A percentile compares a stretch with the other conserved stretches of the same genome.
Conservation (phyloP, 1,140 invertebrate genomes). For the Cotesia vestalis region DNA sequence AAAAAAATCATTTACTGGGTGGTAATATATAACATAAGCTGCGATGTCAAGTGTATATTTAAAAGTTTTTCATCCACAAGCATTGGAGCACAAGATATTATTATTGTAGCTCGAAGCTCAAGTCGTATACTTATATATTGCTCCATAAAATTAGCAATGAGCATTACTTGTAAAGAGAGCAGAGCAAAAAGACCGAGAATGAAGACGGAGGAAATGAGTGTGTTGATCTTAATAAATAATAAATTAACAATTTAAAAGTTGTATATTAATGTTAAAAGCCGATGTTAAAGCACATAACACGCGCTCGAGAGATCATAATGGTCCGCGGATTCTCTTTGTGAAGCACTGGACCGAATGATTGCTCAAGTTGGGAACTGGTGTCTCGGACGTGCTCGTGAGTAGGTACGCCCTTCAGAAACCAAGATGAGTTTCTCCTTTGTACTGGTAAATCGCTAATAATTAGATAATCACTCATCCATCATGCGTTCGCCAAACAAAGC, state of each 20-base stretch:
- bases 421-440: conserved; percentile 35
- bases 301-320: conserved; percentile 43
- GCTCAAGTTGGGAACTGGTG: conserved; percentile 59
- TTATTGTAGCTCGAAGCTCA: no score
- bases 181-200: no score
- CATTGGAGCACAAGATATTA: no score
- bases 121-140: no score
- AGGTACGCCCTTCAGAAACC: conserved; percentile 31
- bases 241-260: background rate
- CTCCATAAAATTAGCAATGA: no score
- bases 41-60: no score
- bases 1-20: no score
- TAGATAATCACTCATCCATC: conserved; percentile 30
- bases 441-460: conserved; percentile 32
- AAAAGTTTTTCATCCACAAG: no score
- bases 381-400: conserved; percentile 48
- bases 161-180: no score
- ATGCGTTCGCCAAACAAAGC: conserved; percentile 2
- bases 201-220: no score
- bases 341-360: conserved; percentile 63
- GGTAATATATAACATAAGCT: no score
- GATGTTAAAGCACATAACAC: conserved; percentile 29
- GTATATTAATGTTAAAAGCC: conserved; percentile 24
- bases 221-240: no score
- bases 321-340: conserved; percentile 56